Evolutionary conservation across 92 coral and sea anemone genomes (phyloP).

Genomic region (Parazoanthus atlanticus): DNA sequence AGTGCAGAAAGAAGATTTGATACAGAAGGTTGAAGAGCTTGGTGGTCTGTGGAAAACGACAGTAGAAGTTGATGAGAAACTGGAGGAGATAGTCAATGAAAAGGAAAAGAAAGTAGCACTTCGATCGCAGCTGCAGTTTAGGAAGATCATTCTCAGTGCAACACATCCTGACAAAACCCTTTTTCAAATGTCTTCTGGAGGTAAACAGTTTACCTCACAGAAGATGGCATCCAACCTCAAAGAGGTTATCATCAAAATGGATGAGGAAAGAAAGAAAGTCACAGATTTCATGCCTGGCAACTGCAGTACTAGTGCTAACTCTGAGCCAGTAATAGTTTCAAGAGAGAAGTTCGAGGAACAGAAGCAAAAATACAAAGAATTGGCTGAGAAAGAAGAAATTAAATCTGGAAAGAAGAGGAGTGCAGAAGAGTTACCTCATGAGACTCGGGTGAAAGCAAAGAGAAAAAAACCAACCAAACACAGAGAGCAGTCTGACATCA

Average conservation of each 20-base stretch:
- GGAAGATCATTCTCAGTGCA: constrained; percentile 20
- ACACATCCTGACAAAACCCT: constrained; percentile 24
- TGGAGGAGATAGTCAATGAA: neutral
- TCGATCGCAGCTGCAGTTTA: constrained; percentile 16
- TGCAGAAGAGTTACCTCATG: constrained; percentile 8
- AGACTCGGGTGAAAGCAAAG: constrained; percentile 12
- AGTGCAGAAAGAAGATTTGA: constrained; percentile 39
- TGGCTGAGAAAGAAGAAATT: constrained; percentile 32
- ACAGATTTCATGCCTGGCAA: constrained; percentile 16
- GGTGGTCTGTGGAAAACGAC: constrained; percentile 49
- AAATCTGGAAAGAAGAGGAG: constrained; percentile 33
- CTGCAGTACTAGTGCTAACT: constrained; percentile 19
- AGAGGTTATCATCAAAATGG: neutral
- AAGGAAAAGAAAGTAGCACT: constrained; percentile 26
- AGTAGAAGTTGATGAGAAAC: constrained; percentile 22
- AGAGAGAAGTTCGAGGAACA: constrained; percentile 5
- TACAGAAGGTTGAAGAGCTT: constrained; percentile 44
- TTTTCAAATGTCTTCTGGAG: constrained; percentile 14
- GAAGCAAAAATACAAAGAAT: constrained; percentile 26
- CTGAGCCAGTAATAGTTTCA: constrained; percentile 16
- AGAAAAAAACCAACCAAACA: neutral
- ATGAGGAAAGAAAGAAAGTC: constrained; percentile 20
- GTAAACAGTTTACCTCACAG: constrained; percentile 7
- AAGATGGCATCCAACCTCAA: constrained; percentile 10
- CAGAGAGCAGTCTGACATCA: neutral